phyloP scores from a whole-genome alignment of 64 coral and sea anemone genomes.

The Hydrozoanthus tunicans region DNA sequence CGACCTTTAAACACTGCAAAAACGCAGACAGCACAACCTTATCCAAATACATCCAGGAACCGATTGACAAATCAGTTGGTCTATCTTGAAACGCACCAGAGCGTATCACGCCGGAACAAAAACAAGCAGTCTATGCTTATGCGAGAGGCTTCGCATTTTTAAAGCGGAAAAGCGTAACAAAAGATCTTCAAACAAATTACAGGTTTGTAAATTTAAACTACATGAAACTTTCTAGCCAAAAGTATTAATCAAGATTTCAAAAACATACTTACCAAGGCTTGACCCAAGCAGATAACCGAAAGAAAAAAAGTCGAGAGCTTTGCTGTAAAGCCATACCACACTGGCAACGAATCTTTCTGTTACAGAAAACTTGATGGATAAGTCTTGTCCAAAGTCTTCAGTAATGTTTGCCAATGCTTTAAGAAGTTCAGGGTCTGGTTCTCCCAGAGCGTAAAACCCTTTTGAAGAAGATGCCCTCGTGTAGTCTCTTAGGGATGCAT shows the following conservation, averaged over 20 bases:
- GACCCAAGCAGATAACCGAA: too few relatives aligned
- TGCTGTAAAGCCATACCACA: too few relatives aligned
- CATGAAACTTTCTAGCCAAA: too few relatives aligned
- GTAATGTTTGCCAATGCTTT: background rate
- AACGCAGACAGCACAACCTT: background rate
- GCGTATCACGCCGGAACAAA: background rate
- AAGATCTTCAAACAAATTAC: background rate
- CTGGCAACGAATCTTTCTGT: background rate
- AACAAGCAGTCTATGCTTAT: background rate
- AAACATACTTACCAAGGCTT: too few relatives aligned
- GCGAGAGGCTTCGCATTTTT: background rate
- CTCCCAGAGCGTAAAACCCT: background rate
- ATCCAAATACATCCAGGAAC: background rate
- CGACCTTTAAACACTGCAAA: background rate
- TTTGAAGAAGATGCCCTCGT: background rate
- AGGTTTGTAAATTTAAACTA: too few relatives aligned
- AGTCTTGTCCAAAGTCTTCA: constrained; percentile 1
- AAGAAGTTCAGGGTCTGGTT: background rate
- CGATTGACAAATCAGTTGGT: background rate
- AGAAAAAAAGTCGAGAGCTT: too few relatives aligned
- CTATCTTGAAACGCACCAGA: background rate
- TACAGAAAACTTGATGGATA: background rate
- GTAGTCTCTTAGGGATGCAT: background rate
- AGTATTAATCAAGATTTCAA: too few relatives aligned
- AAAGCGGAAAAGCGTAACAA: background rate